Evolutionary conservation across 1,140 invertebrate species (phyloP).

Genomic region (Caenorhabditis elegans): WBcel235 BX284604.4:15710501-15711000

Average conservation of each 20-base stretch:
- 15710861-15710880: constrained; percentile 40
- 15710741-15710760: neutral
- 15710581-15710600: no score
- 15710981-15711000: constrained; percentile 43
- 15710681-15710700: no score
- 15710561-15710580: no score
- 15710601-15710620: no score
- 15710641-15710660: no score
- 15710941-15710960: constrained; percentile 6
- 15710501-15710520: no score
- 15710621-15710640: no score
- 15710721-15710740: no score
- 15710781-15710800: neutral
- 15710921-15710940: neutral
- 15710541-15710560: no score
- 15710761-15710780: neutral
- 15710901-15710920: neutral
- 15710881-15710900: constrained; percentile 39
- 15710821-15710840: constrained; percentile 34
- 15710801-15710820: neutral
- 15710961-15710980: constrained; percentile 42
- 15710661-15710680: no score
- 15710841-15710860: constrained; percentile 33
- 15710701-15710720: no score
- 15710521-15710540: no score